A percentile compares a stretch with the other conserved stretches of the same genome.
Evolutionary conservation across 1,140 invertebrate species (phyloP).

Genomic region (Diplogasteroides magnus): DNA sequence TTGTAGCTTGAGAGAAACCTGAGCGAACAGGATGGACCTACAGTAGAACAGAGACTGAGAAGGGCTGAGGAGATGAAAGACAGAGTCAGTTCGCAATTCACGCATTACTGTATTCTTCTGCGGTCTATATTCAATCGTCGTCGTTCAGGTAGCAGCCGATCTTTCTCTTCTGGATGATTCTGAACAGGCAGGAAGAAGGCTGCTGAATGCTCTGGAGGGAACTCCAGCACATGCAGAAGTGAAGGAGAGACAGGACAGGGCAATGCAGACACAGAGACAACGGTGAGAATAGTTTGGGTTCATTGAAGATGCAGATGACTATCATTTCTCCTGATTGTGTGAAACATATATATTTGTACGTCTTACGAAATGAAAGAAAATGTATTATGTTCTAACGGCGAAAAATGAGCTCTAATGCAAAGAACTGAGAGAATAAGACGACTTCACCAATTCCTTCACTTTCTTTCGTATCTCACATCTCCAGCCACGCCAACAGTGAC

Average conservation of each 20-base stretch:
- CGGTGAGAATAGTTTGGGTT: not conserved
- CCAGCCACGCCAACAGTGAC: slow-evolving; percentile 29
- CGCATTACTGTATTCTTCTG: no score
- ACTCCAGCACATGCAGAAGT: slow-evolving; percentile 11
- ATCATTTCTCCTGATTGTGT: no score
- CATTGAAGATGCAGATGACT: not conserved
- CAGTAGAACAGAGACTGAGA: slow-evolving; percentile 4
- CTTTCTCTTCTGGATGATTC: slow-evolving; percentile 9
- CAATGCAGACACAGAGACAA: not conserved
- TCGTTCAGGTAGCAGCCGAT: not conserved
- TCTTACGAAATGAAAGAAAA: no score
- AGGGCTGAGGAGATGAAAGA: slow-evolving; percentile 4
- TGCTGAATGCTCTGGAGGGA: slow-evolving; percentile 22
- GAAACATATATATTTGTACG: no score
- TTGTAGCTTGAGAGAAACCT: not conserved
- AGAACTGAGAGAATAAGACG: no score
- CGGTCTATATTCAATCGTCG: no score
- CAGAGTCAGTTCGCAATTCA: no score
- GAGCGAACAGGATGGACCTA: not conserved
- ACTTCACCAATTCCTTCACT: not conserved
- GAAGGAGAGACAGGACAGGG: slow-evolving; percentile 6
- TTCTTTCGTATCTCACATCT: slow-evolving; percentile 18
- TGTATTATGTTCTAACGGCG: no score
- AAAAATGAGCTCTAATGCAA: no score
- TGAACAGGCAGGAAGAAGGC: slow-evolving; percentile 1